Evolutionary conservation across 2,113 vertebrate species (phyloP).

Genomic region (Pimephales promelas): DNA sequence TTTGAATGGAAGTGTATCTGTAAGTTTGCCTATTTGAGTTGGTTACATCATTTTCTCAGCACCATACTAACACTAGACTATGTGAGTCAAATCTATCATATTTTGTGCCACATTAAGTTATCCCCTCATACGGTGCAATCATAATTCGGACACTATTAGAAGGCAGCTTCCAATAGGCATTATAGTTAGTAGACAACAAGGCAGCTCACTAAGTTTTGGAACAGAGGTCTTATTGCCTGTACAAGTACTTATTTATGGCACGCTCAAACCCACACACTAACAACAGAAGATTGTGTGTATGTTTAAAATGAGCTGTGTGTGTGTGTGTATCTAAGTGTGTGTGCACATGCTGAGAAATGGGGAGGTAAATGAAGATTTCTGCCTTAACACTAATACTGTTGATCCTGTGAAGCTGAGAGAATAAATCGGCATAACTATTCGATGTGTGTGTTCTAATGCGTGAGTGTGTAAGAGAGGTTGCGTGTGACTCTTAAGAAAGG

Average conservation of each 20-base stretch:
- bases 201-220: neutral
- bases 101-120: neutral
- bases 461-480: constrained; percentile 1
- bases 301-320: neutral
- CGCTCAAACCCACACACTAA: neutral
- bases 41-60: too few species aligned
- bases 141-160: neutral
- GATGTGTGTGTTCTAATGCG: neutral
- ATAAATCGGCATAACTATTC: neutral
- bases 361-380: constrained; percentile 16
- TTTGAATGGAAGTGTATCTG: too few species aligned
- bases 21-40: too few species aligned
- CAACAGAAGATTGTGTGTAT: neutral
- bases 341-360: neutral
- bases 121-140: neutral
- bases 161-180: neutral
- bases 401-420: constrained; percentile 44
- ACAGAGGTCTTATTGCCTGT: neutral
- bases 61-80: too few species aligned
- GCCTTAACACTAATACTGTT: constrained; percentile 49
- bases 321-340: neutral
- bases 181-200: neutral
- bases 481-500: neutral
- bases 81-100: neutral
- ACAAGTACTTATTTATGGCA: neutral